These are phyloP conservation scores for Sylvia borin DNA, from an alignment of 2,797 vertebrate genomes.

Conservation along the genomic window DNA sequence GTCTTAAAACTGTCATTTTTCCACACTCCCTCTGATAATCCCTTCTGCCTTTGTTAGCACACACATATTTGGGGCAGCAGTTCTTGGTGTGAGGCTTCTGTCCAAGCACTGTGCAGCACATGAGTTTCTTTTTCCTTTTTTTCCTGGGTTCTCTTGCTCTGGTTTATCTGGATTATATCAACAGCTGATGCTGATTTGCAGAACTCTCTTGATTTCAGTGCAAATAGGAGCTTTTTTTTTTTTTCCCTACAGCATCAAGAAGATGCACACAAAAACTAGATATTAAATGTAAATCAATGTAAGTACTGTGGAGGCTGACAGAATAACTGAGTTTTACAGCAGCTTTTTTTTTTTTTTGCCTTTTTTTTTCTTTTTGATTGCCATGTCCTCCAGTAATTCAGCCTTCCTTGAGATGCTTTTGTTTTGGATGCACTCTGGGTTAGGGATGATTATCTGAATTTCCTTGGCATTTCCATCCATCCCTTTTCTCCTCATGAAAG, in stretches of 20 bases:
- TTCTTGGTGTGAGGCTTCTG: neutral
- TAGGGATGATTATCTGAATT: neutral
- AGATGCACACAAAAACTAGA: neutral
- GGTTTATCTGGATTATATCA: neutral
- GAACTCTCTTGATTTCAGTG: neutral
- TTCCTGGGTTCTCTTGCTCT: neutral
- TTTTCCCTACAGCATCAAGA: neutral
- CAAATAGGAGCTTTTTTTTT: neutral
- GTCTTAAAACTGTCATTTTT: slow-evolving; percentile 40
- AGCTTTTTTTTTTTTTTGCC: neutral
- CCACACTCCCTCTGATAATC: neutral
- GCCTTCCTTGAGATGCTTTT: neutral
- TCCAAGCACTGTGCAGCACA: neutral
- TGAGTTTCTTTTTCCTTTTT: neutral
- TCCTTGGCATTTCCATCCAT: neutral
- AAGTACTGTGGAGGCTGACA: neutral
- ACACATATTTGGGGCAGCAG: neutral
- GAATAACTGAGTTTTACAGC: neutral
- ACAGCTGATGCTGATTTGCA: neutral
- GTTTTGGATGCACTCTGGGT: neutral
- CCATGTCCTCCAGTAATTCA: neutral
- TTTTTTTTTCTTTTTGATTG: neutral
- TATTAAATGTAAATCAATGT: neutral
- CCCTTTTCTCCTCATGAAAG: neutral
- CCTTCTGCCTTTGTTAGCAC: slow-evolving; percentile 17